phyloP scores from a whole-genome alignment of 1,140 invertebrate genomes.

The Geopemphigus sp. region DNA sequence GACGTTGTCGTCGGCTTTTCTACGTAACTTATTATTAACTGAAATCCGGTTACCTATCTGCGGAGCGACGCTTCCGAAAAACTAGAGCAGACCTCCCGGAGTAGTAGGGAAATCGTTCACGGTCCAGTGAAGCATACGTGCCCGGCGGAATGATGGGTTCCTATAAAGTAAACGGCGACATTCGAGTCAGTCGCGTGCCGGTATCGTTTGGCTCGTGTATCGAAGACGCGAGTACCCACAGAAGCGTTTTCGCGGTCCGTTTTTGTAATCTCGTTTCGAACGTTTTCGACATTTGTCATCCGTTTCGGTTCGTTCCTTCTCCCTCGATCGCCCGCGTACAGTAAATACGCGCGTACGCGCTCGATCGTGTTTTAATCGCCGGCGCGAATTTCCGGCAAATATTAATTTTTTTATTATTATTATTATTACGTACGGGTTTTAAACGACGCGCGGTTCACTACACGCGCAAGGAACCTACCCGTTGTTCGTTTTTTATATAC shows the following conservation, averaged over 20 bases:
- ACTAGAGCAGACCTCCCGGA: constrained; percentile 24
- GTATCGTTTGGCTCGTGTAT: constrained; percentile 28
- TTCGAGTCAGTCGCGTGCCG: constrained; percentile 46
- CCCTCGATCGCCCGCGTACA: too few species aligned
- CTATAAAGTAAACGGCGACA: constrained; percentile 13
- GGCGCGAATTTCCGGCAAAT: too few species aligned
- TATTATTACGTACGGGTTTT: background rate
- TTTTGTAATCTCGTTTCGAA: too few species aligned
- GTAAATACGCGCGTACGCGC: too few species aligned
- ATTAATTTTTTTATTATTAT: too few species aligned
- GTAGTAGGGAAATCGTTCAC: constrained; percentile 43
- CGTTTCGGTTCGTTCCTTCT: too few species aligned
- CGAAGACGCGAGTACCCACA: too few species aligned
- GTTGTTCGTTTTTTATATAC: background rate
- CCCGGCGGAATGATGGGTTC: background rate
- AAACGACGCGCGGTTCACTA: background rate
- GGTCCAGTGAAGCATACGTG: constrained; percentile 37
- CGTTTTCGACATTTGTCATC: too few species aligned
- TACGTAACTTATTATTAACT: background rate
- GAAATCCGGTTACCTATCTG: constrained; percentile 40
- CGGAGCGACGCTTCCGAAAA: constrained; percentile 11
- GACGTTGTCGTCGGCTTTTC: too few species aligned
- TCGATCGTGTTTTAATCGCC: too few species aligned
- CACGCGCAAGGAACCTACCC: background rate
- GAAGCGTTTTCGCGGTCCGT: too few species aligned